phyloP scores from a whole-genome alignment of 1,140 invertebrate genomes.

The Zaprionus vittiger region DNA sequence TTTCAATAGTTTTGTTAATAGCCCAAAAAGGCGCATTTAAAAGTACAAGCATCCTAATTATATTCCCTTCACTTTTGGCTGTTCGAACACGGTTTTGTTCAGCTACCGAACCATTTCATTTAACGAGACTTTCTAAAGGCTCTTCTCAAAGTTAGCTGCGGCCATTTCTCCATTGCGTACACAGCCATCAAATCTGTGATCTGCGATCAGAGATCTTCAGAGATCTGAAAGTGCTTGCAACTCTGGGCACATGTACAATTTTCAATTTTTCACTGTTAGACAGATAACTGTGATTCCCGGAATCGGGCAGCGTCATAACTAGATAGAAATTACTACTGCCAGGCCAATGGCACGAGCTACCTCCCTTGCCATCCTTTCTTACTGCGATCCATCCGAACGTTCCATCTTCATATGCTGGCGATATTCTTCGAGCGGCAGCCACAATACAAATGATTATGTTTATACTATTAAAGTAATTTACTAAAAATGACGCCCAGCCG shows the following conservation, averaged over 20 bases:
- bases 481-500: slow-evolving; percentile 71
- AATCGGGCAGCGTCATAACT: slow-evolving; percentile 56
- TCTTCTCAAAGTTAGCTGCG: slow-evolving; percentile 15
- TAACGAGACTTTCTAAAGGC: slow-evolving; percentile 40
- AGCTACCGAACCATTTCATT: slow-evolving; percentile 38
- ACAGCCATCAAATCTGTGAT: slow-evolving; percentile 9
- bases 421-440: slow-evolving; percentile 60
- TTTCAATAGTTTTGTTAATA: background rate
- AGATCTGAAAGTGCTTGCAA: slow-evolving; percentile 8
- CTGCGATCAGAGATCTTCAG: slow-evolving; percentile 4
- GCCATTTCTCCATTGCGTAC: slow-evolving; percentile 37
- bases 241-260: slow-evolving; percentile 64
- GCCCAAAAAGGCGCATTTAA: background rate
- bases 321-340: slow-evolving; percentile 66
- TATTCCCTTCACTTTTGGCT: slow-evolving; percentile 19
- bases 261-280: slow-evolving; percentile 78
- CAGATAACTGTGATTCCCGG: slow-evolving; percentile 73
- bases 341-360: slow-evolving; percentile 52
- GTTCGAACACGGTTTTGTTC: slow-evolving; percentile 10
- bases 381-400: background rate
- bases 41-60: background rate
- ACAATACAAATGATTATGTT: slow-evolving; percentile 80
- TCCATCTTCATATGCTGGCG: slow-evolving; percentile 38
- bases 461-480: slow-evolving; percentile 83
- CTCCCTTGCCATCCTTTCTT: background rate